phyloP scores from a whole-genome alignment of 2,113 vertebrate genomes.

The Aegithalos caudatus region DNA sequence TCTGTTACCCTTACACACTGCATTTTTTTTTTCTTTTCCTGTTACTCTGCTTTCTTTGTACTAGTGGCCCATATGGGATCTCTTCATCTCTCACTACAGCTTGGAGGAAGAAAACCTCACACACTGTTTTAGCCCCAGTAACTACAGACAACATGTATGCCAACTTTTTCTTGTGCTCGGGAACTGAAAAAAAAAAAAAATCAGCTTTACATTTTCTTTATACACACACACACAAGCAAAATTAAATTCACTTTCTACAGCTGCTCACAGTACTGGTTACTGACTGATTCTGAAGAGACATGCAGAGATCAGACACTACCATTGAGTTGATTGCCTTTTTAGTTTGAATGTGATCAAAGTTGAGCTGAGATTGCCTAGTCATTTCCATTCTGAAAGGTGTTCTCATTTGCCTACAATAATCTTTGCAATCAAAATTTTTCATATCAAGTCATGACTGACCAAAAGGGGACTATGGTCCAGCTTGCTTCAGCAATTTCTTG shows the following conservation, averaged over 20 bases:
- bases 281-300: background rate
- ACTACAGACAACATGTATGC: background rate
- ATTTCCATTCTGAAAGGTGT: background rate
- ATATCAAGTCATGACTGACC: background rate
- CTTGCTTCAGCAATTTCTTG: background rate
- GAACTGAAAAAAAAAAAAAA: background rate
- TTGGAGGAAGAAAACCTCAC: conserved; percentile 36
- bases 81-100: conserved; percentile 52
- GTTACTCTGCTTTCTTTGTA: conserved; percentile 66
- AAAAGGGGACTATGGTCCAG: background rate
- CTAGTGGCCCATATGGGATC: conserved; percentile 64
- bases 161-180: background rate
- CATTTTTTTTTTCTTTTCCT: conserved; percentile 40
- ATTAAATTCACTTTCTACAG: conserved; percentile 57
- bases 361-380: background rate
- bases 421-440: background rate
- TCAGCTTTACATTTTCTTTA: background rate
- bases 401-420: background rate
- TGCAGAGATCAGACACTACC: background rate
- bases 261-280: conserved; percentile 15
- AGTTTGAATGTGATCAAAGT: background rate
- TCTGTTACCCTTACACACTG: conserved; percentile 57
- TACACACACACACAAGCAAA: background rate
- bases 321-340: background rate
- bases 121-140: conserved; percentile 3